Conservation (phyloP, 2,888 invertebrate genomes). For the Arge pagana region DNA sequence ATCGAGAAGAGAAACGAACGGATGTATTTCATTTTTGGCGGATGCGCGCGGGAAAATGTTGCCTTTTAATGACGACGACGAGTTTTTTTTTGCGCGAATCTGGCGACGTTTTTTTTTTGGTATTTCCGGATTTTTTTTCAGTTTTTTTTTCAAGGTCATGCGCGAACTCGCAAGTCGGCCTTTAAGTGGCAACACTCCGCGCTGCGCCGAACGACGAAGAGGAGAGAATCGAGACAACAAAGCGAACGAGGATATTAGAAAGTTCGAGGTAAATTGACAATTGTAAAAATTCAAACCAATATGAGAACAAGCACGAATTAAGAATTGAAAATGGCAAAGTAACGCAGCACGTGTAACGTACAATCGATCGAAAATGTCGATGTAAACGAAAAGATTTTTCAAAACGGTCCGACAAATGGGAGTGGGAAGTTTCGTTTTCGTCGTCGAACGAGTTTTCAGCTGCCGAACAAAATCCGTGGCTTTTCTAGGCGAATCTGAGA, state of each 20-base stretch:
- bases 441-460: too few relatives aligned
- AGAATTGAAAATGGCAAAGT: slow-evolving; percentile 32
- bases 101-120: not conserved
- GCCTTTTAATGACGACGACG: slow-evolving; percentile 31
- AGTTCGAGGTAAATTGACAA: slow-evolving; percentile 33
- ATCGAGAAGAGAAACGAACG: slow-evolving; percentile 32
- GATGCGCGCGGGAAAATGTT: slow-evolving; percentile 36
- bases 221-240: too few relatives aligned
- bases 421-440: slow-evolving; percentile 2
- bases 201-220: slow-evolving; percentile 27
- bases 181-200: slow-evolving; percentile 37
- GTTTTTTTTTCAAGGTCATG: slow-evolving; percentile 17
- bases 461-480: too few relatives aligned
- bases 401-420: slow-evolving; percentile 44
- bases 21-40: slow-evolving; percentile 25
- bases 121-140: not conserved
- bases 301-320: slow-evolving; percentile 48
- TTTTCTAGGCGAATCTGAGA: too few relatives aligned
- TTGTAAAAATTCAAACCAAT: slow-evolving; percentile 38
- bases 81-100: not conserved
- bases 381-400: too few relatives aligned
- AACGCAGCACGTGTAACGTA: slow-evolving; percentile 38
- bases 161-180: too few relatives aligned
- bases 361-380: slow-evolving; percentile 31
- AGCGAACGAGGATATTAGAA: slow-evolving; percentile 42